A percentile compares a stretch with the other conserved stretches of the same genome.
phyloP scores from a whole-genome alignment of 2,888 invertebrate species.

The Callimorpha dominula region DNA sequence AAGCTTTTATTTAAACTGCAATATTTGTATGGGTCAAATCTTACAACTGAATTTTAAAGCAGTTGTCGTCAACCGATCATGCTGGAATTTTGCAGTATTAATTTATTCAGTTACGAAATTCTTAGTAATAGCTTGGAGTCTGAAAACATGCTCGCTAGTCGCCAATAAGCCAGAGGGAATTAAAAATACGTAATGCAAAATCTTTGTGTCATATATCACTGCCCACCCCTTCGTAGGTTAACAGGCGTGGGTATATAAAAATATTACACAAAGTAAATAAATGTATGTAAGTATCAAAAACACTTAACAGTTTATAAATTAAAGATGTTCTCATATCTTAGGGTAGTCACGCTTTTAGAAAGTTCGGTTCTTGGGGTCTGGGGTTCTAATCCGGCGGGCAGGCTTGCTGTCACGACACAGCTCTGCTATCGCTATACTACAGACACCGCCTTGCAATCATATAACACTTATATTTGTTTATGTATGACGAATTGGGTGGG shows the following conservation, averaged over 20 bases:
- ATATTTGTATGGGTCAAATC: too few relatives aligned
- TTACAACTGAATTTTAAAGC: too few relatives aligned
- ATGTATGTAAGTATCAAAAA: slow-evolving; percentile 14
- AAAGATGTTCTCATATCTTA: slow-evolving; percentile 52
- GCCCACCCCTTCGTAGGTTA: not conserved
- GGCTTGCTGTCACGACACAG: slow-evolving; percentile 69
- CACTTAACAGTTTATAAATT: slow-evolving; percentile 39
- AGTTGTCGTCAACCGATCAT: too few relatives aligned
- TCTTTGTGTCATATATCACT: not conserved
- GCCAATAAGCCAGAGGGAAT: not conserved
- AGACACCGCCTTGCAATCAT: slow-evolving; percentile 54
- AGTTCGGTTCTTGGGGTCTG: slow-evolving; percentile 68
- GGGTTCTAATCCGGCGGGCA: slow-evolving; percentile 69
- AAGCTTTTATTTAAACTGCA: too few relatives aligned
- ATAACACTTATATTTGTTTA: slow-evolving; percentile 42
- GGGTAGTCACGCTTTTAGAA: slow-evolving; percentile 50
- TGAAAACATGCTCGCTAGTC: not conserved
- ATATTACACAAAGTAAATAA: not conserved
- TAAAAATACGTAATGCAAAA: not conserved
- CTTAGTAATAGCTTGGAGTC: not conserved
- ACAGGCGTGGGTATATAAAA: not conserved
- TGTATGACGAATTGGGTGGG: slow-evolving; percentile 36
- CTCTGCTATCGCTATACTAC: slow-evolving; percentile 72
- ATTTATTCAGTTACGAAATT: too few relatives aligned
- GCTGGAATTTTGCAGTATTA: too few relatives aligned